A percentile compares a stretch with the other conserved stretches of the same genome.
These are phyloP conservation scores for Aphaenogaster ashmeadi DNA, from an alignment of 1,140 invertebrate genomes.

Conservation along the genomic window DNA sequence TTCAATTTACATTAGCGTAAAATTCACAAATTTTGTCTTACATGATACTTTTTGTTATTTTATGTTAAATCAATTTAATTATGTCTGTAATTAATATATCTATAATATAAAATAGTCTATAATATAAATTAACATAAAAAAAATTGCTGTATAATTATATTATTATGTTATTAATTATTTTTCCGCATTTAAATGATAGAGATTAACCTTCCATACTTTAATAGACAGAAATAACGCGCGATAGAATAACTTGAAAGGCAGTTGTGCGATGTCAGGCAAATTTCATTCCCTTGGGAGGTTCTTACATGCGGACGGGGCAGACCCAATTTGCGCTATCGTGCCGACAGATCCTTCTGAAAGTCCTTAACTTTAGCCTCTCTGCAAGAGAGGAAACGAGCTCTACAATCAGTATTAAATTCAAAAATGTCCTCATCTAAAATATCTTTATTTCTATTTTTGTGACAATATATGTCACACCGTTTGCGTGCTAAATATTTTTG, in stretches of 20 bases:
- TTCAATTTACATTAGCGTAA: not conserved
- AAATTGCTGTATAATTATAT: not conserved
- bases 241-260: slow-evolving; percentile 11
- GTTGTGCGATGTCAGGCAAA: slow-evolving; percentile 13
- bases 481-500: not conserved
- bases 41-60: too few relatives aligned
- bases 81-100: not conserved
- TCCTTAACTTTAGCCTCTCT: slow-evolving; percentile 39
- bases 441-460: not conserved
- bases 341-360: slow-evolving; percentile 30
- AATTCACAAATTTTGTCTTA: not conserved
- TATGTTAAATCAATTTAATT: not conserved
- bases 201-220: not conserved
- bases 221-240: slow-evolving; percentile 1
- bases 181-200: not conserved
- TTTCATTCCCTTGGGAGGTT: slow-evolving; percentile 27
- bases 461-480: not conserved
- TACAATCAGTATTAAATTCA: not conserved
- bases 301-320: slow-evolving; percentile 14
- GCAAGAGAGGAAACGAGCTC: not conserved
- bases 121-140: not conserved
- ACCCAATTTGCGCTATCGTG: slow-evolving; percentile 53
- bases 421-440: not conserved
- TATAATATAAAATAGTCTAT: too few relatives aligned
- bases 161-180: slow-evolving; percentile 3